phyloP scores from a whole-genome alignment of 2,797 vertebrate genomes.

The Numenius phaeopus region DNA sequence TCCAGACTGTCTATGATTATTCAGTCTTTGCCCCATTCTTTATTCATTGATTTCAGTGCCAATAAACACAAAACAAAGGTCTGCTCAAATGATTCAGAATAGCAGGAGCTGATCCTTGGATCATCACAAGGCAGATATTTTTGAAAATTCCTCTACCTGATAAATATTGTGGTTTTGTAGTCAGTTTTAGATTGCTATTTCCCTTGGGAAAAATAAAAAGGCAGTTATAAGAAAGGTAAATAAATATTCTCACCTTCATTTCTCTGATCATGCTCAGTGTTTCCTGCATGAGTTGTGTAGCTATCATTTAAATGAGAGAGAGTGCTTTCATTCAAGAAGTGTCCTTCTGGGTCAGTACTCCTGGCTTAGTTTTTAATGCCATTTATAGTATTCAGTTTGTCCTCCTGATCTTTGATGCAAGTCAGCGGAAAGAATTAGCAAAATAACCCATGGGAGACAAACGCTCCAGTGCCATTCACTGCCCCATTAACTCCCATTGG shows the following conservation, averaged over 20 bases:
- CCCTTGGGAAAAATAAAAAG: not conserved
- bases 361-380: conserved; percentile 7
- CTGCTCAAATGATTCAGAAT: not conserved
- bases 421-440: not conserved
- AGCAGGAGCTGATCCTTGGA: not conserved
- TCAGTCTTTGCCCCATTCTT: not conserved
- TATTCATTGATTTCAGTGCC: not conserved
- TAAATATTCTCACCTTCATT: not conserved
- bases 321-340: not conserved
- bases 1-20: not conserved
- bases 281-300: not conserved
- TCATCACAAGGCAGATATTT: not conserved
- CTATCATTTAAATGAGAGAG: not conserved
- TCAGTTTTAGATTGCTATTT: not conserved
- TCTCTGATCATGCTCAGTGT: not conserved
- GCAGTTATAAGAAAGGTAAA: not conserved
- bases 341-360: not conserved
- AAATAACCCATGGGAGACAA: not conserved
- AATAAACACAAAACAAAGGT: not conserved
- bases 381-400: not conserved
- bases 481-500: not conserved
- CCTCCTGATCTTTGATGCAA: not conserved
- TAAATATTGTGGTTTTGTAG: not conserved
- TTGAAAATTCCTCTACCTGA: not conserved
- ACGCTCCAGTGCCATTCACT: not conserved